Evolutionary conservation across 2,888 invertebrate genomes (phyloP), one percentile per base, ranked within the genome.

Genomic region (Gerris lacustris): DNA sequence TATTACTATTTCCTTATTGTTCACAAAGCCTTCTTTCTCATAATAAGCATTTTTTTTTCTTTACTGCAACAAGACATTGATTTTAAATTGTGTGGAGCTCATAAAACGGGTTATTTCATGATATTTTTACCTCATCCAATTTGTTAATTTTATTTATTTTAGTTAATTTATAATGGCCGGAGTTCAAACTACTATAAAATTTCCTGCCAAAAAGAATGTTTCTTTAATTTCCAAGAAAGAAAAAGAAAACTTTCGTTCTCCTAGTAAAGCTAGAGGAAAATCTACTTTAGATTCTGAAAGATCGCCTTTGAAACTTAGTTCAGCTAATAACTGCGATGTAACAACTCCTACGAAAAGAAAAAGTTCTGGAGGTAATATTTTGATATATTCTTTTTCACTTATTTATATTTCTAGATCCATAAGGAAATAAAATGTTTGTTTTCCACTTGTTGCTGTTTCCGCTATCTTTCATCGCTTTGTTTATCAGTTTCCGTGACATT

Each of bases 161-260:
- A 31, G 31, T 31, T 31, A 31, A 31, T 31, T 31, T 31, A 31
- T 31, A 31, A 70, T 70, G 70, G 44, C 68, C 43, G 44, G 45
- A 43, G 45, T 70, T 63, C 70, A 70, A 43, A 67, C 55, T 17
- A 70, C 67, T 5, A 68, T 70, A 31, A 67, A 7, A 44, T 70
- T 70, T 68, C 70, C 67, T 11, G 67, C 67, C n/a, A 70, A 68
- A 43, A 70, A 70, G 45, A 68, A 67, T 44, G 67, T 63, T 67
- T 68, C 45, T 17, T 44, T 43, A 18, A 15, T 15, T 9, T 55
- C 55, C 15, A 55, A 55, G 15, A 55, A 55, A 55, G 55, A 55
- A 55, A 55, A 55, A 15, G 55, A 55, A 55, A 55, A 55, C 15
- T 55, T 31, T 31, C 43, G 55, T 44, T 62, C 17, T 44, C 31